Evolutionary conservation across 2,888 invertebrate genomes (phyloP).

Genomic region (Actias luna): DNA sequence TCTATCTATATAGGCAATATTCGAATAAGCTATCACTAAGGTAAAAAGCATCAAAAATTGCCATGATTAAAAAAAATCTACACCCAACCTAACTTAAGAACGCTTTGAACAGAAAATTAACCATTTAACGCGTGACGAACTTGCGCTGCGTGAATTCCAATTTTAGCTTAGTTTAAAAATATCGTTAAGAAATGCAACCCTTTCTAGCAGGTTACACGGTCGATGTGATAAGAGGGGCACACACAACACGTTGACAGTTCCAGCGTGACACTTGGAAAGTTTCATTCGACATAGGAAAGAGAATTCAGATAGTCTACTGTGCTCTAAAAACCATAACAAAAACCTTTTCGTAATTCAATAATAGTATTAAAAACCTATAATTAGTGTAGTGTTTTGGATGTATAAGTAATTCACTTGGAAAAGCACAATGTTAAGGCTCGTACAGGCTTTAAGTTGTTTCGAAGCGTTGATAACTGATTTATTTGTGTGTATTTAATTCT

Average conservation of each 20-base stretch:
- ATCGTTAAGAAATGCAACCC: slow-evolving; percentile 23
- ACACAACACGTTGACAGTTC: slow-evolving; percentile 5
- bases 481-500: too few relatives aligned
- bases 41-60: too few relatives aligned
- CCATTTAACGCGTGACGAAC: not conserved
- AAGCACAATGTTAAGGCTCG: too few relatives aligned
- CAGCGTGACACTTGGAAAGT: not conserved
- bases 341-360: too few relatives aligned
- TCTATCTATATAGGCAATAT: too few relatives aligned
- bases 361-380: too few relatives aligned
- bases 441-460: too few relatives aligned
- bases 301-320: not conserved
- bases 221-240: slow-evolving; percentile 38
- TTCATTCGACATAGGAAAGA: not conserved
- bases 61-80: not conserved
- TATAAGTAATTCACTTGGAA: too few relatives aligned
- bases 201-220: slow-evolving; percentile 34
- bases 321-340: too few relatives aligned
- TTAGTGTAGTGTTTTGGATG: too few relatives aligned
- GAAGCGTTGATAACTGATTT: too few relatives aligned
- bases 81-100: not conserved
- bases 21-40: not conserved
- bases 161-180: slow-evolving; percentile 26
- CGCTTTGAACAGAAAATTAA: not conserved
- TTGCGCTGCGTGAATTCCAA: slow-evolving; percentile 10